Evolutionary conservation across 2,113 vertebrate species (phyloP).

Genomic region (Gasterosteus aculeatus): DNA sequence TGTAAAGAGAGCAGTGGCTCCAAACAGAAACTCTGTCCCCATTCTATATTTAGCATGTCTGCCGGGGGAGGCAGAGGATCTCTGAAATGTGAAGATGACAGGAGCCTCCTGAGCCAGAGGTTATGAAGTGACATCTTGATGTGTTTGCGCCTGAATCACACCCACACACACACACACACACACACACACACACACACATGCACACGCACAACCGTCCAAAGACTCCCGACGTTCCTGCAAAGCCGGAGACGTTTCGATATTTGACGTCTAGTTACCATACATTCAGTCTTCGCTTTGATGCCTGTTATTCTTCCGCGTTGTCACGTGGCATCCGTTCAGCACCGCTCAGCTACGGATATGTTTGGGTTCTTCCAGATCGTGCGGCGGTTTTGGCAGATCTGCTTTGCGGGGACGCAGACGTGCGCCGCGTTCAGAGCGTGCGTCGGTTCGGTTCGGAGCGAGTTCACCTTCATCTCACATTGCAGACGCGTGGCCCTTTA

Average conservation of each 20-base stretch:
- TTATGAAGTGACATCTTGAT: constrained; percentile 81
- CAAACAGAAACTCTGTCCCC: constrained; percentile 74
- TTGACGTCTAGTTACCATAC: constrained; percentile 64
- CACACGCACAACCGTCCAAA: constrained; percentile 12
- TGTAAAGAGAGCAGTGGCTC: constrained; percentile 67
- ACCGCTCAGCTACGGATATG: neutral
- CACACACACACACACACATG: constrained; percentile 39
- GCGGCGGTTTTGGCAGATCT: constrained; percentile 36
- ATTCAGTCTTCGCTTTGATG: constrained; percentile 52
- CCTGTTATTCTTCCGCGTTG: constrained; percentile 14
- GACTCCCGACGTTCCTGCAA: constrained; percentile 64
- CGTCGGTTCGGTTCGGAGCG: constrained; percentile 22
- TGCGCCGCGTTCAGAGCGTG: constrained; percentile 29
- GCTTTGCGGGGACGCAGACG: constrained; percentile 8
- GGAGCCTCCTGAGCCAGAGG: constrained; percentile 78
- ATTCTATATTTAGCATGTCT: constrained; percentile 82
- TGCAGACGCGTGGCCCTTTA: constrained; percentile 17
- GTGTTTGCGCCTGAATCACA: constrained; percentile 75
- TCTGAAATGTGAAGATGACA: constrained; percentile 82
- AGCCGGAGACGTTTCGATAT: constrained; percentile 56
- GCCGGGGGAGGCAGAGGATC: constrained; percentile 74
- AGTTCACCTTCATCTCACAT: constrained; percentile 33
- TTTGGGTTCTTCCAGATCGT: too few species aligned
- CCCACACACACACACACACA: constrained; percentile 57
- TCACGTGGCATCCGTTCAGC: constrained; percentile 8